Evolutionary conservation across 2,888 invertebrate species (phyloP), one percentile per base, ranked within the genome.

Genomic region (Pimpla rufipes): DNA sequence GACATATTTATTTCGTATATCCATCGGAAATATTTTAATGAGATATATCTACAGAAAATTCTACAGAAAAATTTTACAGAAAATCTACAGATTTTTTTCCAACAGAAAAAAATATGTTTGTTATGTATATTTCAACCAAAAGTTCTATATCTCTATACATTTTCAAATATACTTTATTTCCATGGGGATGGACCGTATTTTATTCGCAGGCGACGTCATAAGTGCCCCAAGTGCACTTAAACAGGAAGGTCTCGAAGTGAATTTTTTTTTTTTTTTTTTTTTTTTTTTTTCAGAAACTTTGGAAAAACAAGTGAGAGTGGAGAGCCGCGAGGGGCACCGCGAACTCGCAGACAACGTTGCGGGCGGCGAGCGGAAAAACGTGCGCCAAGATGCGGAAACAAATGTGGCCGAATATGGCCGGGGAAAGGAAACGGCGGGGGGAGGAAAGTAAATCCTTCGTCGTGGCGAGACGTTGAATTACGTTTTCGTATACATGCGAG

Each of bases 391-490:
- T 71, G 50, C 79, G 35, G 75, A 75, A 83, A 79, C 75, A 75
- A 79, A 83, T 79, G 79, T 70, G 75, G 75, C 64, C 59, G 66
- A 59, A 55, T 59, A 71, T 71, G 7, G 18, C 29, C 45, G 74
- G 45, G 57, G 71, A 71, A 59, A 55, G 64, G 52, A 47, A 40
- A 50, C 45, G 11, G 75, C 35, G 45, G 29, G 29, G 66, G 64
- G 52, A 67, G 66, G 66, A 79, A 75, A 76, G 79, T 83, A 83
- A 83, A 83, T 83, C 83, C 79, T 83, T 79, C 67, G 57, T 71
- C 75, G 50, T 67, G 71, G 79, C 70, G 70, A 67, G 83, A 83
- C 83, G 75, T 83, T 79, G 83, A 83, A 83, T 83, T 79, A 83
- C 79, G 83, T 52, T 59, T 71, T 76, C 66, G 67, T 57, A 68